These are phyloP conservation scores for Heliconius hermathena DNA, from an alignment of 1,140 invertebrate genomes.

Conservation along the genomic window DNA sequence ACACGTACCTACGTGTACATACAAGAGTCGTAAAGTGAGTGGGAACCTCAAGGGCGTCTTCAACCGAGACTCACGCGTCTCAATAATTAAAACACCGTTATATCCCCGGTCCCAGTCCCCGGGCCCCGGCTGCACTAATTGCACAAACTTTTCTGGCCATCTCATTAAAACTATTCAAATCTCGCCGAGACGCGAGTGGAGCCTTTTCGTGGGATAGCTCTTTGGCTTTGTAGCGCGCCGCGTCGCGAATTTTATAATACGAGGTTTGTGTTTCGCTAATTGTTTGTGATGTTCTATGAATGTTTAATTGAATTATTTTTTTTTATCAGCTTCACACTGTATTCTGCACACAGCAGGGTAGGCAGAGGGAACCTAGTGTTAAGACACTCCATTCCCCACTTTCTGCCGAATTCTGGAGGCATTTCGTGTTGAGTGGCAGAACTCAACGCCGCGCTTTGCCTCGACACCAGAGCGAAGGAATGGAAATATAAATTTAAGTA, in stretches of 20 bases:
- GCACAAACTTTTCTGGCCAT: conserved; percentile 53
- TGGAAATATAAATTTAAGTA: no score
- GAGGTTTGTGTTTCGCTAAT: conserved; percentile 17
- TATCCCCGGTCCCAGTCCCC: conserved; percentile 29
- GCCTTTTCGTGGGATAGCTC: conserved; percentile 35
- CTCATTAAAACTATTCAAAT: conserved; percentile 57
- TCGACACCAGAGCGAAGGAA: no score
- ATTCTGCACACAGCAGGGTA: no score
- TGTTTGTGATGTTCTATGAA: not conserved
- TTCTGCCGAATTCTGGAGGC: no score
- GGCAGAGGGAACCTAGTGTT: no score
- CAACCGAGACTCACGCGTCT: conserved; percentile 33
- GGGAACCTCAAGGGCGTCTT: conserved; percentile 36
- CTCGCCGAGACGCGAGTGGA: conserved; percentile 40
- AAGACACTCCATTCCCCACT: no score
- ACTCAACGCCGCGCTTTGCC: no score
- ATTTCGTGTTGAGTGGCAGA: no score
- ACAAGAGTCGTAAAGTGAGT: conserved; percentile 12
- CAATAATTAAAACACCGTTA: conserved; percentile 49
- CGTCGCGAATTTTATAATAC: conserved; percentile 2
- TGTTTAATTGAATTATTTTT: no score
- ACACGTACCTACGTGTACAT: not conserved
- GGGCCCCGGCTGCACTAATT: conserved; percentile 45
- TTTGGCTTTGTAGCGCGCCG: conserved; percentile 32
- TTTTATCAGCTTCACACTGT: no score